phyloP scores from a whole-genome alignment of 2,113 vertebrate species.

The Nycticebus coucang region DNA sequence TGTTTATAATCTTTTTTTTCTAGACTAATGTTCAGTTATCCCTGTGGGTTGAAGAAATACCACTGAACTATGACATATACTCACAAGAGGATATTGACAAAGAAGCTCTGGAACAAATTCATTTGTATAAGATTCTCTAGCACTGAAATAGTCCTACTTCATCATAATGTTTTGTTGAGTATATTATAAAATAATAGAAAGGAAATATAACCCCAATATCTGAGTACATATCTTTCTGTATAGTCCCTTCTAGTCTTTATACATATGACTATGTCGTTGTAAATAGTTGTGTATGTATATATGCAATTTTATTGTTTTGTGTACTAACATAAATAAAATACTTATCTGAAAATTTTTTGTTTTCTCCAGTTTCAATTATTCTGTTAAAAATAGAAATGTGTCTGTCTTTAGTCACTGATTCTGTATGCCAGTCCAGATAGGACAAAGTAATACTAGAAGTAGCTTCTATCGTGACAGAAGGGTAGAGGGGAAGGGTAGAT shows the following conservation, averaged over 20 bases:
- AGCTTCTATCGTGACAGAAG: background rate
- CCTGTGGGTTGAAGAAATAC: slow-evolving; percentile 92
- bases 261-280: slow-evolving; percentile 11
- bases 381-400: slow-evolving; percentile 35
- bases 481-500: background rate
- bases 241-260: slow-evolving; percentile 36
- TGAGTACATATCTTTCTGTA: slow-evolving; percentile 12
- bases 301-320: slow-evolving; percentile 3
- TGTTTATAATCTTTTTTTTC: slow-evolving; percentile 77
- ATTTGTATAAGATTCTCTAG: slow-evolving; percentile 92
- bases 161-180: slow-evolving; percentile 44
- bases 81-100: slow-evolving; percentile 87
- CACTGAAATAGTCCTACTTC: slow-evolving; percentile 17
- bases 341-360: slow-evolving; percentile 6
- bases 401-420: slow-evolving; percentile 38
- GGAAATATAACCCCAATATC: background rate
- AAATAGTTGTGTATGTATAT: background rate
- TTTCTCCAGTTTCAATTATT: slow-evolving; percentile 51
- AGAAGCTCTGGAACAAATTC: slow-evolving; percentile 91
- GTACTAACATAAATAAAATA: slow-evolving; percentile 67
- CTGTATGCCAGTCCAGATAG: background rate
- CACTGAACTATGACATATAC: slow-evolving; percentile 87
- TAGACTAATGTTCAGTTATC: slow-evolving; percentile 84
- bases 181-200: slow-evolving; percentile 47
- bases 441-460: background rate